Conservation (phyloP, 30 jellyfish, hydroid and myxozoan species). For the Turritopsis rubra region DNA sequence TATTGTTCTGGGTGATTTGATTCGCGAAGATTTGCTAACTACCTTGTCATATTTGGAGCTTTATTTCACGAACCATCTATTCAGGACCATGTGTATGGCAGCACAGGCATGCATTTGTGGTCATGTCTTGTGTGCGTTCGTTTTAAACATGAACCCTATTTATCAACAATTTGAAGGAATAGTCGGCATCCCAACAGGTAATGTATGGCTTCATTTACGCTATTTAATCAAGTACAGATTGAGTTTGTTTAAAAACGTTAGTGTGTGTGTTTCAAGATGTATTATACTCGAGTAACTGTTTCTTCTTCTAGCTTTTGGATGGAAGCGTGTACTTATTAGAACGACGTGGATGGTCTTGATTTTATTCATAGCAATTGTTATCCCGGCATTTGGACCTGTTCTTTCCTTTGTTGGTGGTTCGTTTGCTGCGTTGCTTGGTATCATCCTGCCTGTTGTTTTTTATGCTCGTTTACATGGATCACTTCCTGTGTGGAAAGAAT, state of each 20-base stretch:
- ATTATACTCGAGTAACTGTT: not conserved
- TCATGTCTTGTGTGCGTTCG: conserved; percentile 84
- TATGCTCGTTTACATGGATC: conserved; percentile 50
- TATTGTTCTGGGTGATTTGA: conserved; percentile 66
- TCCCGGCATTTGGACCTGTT: conserved; percentile 89
- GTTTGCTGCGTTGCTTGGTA: conserved; percentile 66
- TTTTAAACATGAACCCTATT: conserved; percentile 76
- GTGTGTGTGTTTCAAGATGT: not conserved
- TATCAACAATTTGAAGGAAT: conserved; percentile 70
- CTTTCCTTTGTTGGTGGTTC: conserved; percentile 93
- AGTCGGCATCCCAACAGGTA: conserved; percentile 79
- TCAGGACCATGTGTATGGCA: conserved; percentile 59
- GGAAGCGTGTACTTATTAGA: conserved; percentile 81
- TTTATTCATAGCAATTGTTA: conserved; percentile 46
- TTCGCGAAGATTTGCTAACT: conserved; percentile 78
- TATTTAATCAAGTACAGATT: not conserved
- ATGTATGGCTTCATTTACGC: conserved; percentile 1
- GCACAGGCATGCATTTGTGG: conserved; percentile 82
- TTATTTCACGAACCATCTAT: conserved; percentile 38
- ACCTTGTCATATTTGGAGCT: conserved; percentile 44
- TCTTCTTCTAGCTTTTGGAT: conserved; percentile 55
- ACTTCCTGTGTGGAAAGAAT: conserved; percentile 36
- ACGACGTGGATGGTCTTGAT: conserved; percentile 42
- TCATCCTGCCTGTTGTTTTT: conserved; percentile 75
- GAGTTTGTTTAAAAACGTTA: not conserved